Conservation (phyloP, 2,113 vertebrate genomes). For the Erythrolamprus reginae region DNA sequence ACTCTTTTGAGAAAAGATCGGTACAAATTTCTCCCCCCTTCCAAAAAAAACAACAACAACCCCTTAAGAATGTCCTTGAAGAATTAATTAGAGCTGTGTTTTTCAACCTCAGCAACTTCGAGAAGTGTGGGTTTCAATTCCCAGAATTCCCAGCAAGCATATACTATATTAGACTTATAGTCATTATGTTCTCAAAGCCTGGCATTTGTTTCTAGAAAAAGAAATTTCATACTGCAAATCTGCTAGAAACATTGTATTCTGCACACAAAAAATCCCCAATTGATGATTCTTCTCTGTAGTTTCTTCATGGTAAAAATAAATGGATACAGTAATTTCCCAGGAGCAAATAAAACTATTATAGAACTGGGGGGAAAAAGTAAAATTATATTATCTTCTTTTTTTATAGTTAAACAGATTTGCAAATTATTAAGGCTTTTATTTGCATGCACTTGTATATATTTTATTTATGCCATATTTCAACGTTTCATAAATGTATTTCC, state of each 20-base stretch:
- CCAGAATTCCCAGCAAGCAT: not conserved
- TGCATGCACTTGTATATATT: not conserved
- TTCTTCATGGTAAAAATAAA: not conserved
- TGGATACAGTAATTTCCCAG: not conserved
- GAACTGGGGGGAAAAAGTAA: not conserved
- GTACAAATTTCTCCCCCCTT: not conserved
- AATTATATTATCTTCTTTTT: not conserved
- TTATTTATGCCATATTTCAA: not conserved
- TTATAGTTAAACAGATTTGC: not conserved
- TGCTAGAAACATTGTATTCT: not conserved
- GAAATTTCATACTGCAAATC: not conserved
- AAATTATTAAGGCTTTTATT: not conserved
- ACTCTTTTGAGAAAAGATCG: not conserved
- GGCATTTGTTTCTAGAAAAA: not conserved
- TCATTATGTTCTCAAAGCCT: not conserved
- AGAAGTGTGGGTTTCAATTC: not conserved
- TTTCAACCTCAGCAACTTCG: not conserved
- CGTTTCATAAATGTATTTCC: not conserved
- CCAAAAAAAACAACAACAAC: not conserved
- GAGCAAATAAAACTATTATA: not conserved
- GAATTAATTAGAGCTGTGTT: not conserved
- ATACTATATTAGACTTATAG: not conserved
- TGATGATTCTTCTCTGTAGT: not conserved
- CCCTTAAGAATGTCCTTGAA: not conserved
- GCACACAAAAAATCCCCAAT: not conserved